Conservation (phyloP, 2,113 vertebrate genomes). For the Psammodynastes pulverulentus region DNA sequence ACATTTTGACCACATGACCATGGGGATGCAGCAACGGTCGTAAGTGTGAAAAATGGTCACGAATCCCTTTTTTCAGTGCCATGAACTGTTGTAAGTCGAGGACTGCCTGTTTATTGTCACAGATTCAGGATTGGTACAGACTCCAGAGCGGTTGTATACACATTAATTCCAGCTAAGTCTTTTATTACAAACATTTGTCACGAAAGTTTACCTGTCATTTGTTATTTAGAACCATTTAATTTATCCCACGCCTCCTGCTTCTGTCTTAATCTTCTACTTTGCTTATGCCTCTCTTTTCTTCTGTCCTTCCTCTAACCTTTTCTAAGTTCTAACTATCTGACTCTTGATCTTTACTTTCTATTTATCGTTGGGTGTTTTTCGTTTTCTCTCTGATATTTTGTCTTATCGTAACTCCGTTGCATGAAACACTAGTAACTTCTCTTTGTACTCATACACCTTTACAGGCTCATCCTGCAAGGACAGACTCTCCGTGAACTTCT, state of each 20-base stretch:
- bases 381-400: neutral
- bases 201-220: neutral
- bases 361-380: neutral
- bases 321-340: neutral
- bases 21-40: rapidly evolving
- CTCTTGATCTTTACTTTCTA: neutral
- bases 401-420: neutral
- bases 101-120: neutral
- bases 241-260: neutral
- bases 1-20: neutral
- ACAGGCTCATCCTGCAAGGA: slow-evolving; percentile 81
- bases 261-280: neutral
- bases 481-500: slow-evolving; percentile 84
- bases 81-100: neutral
- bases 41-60: neutral
- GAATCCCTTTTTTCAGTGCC: neutral
- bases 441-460: neutral
- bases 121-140: neutral
- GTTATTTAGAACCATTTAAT: neutral
- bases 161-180: neutral
- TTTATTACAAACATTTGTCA: neutral
- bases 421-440: slow-evolving; percentile 29
- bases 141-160: neutral
- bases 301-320: neutral
- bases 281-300: neutral